Conservation (phyloP, 2,888 invertebrate species). For the Pandemis corylana region DNA sequence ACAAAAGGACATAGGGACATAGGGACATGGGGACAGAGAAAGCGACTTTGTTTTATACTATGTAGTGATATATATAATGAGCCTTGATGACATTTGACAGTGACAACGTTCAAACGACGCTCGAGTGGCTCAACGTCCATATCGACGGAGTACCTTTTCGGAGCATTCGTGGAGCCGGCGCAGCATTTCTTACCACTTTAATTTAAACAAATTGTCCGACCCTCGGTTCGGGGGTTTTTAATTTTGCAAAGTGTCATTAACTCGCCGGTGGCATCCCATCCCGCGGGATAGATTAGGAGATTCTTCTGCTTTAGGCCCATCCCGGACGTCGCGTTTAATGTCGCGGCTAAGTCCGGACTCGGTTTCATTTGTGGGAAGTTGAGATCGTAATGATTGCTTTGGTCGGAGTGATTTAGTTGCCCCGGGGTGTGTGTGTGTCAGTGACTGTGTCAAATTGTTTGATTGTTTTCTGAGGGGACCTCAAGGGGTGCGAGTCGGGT, state of each 20-base stretch:
- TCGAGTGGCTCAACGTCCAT: neutral
- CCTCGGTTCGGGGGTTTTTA: constrained; percentile 30
- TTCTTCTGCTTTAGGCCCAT: constrained; percentile 24
- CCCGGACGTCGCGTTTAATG: constrained; percentile 23
- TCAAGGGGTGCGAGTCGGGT: too few relatives aligned
- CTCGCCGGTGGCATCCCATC: constrained; percentile 22
- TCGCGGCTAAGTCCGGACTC: constrained; percentile 11
- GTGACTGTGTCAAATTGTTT: neutral
- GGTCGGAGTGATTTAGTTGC: neutral
- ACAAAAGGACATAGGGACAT: too few relatives aligned
- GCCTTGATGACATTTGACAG: neutral
- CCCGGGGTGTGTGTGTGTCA: neutral
- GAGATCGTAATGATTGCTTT: neutral
- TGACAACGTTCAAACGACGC: neutral
- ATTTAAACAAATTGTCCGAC: constrained; percentile 40
- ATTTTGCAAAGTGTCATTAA: constrained; percentile 42
- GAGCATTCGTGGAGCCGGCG: neutral
- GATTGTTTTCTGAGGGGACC: neutral
- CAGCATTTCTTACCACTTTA: constrained; percentile 27
- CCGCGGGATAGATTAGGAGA: constrained; percentile 41
- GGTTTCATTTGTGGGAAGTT: constrained; percentile 9
- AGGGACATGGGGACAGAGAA: too few relatives aligned
- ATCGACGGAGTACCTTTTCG: neutral
- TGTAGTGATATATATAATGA: too few relatives aligned
- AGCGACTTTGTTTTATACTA: too few relatives aligned